These are phyloP conservation scores for Ptychoptera contaminata DNA, from an alignment of 2,888 invertebrate species.

Conservation along the genomic window DNA sequence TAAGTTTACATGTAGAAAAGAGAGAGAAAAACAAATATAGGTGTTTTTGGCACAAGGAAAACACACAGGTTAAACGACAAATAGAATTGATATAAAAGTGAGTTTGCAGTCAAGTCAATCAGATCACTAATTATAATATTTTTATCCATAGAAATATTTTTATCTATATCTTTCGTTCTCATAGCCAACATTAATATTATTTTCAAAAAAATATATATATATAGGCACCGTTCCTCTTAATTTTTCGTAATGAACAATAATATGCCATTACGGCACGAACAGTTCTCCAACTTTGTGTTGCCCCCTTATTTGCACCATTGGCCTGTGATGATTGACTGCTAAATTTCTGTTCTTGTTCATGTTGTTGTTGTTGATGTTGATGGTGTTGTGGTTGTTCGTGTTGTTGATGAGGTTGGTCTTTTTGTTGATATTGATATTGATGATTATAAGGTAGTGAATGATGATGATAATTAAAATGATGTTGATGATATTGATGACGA, in stretches of 20 bases:
- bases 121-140: no score
- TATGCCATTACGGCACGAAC: slow-evolving; percentile 78
- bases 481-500: neutral
- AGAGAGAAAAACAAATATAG: no score
- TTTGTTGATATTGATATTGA: neutral
- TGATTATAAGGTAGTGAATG: neutral
- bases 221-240: slow-evolving; percentile 62
- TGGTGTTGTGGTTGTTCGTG: neutral
- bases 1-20: no score
- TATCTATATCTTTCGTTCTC: no score
- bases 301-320: slow-evolving; percentile 9
- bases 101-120: no score
- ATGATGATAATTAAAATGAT: neutral
- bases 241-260: slow-evolving; percentile 77
- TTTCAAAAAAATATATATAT: neutral
- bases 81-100: no score
- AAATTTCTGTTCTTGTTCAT: slow-evolving; percentile 1
- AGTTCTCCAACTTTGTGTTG: slow-evolving; percentile 64
- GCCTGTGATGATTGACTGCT: neutral
- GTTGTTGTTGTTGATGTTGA: neutral
- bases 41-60: no score
- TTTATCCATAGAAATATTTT: no score
- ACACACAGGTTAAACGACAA: no score
- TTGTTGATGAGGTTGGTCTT: neutral
- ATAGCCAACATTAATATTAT: neutral